Base-by-base conservation (phyloP, 37 sponge, comb jelly and placozoan genomes). In the Mnemiopsis leidyi region DNA sequence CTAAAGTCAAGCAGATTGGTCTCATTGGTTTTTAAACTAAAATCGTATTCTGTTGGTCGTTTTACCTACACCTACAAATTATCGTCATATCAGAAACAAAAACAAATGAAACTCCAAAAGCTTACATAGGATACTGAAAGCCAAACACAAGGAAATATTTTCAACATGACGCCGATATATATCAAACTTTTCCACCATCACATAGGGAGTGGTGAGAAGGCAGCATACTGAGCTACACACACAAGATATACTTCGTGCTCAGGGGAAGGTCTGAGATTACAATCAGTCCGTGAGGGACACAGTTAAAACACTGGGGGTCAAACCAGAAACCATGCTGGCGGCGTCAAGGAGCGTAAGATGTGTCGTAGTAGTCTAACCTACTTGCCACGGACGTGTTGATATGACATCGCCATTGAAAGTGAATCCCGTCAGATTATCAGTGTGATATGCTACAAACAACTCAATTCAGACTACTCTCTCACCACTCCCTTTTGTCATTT, bases 211-310 rank as follows among this genome's bases (percentile, higher is more conserved):
- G 82, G 82, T 35, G 21, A 32, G 82, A 79, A 79, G 82, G 21
- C 82, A 36, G 82, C 82, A 79, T 36, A 79, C 82, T 79, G 82
- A 79, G 82, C 82, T 79, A 79, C 82, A 33, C 2, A 29, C 82
- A 79, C 35, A 33, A 33, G 82, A 13, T 33, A 79, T 79, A 34
- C 2, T 7, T 25, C 32, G 28, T 33, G 82, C 82, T 79, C 82
- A 79, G 82, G 82, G 82, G 82, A 79, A 79, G 82, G 82, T 79
- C 82, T 79, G 82, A 79, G 82, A 29, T 79, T 34, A 29, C 82
- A 29, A 2, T 28, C 35, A 7, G 82, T 33, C 36, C 82, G 82
- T 29, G 82, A 79, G 82, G 82, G 36, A 33, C 82, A 79, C 36
- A 29, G 36, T 29, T 3, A 7, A 79, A 79, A 16, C 29, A 29